Evolutionary conservation across 1,140 invertebrate species (phyloP).

Genomic region (Zaprionus gabonicus): DNA sequence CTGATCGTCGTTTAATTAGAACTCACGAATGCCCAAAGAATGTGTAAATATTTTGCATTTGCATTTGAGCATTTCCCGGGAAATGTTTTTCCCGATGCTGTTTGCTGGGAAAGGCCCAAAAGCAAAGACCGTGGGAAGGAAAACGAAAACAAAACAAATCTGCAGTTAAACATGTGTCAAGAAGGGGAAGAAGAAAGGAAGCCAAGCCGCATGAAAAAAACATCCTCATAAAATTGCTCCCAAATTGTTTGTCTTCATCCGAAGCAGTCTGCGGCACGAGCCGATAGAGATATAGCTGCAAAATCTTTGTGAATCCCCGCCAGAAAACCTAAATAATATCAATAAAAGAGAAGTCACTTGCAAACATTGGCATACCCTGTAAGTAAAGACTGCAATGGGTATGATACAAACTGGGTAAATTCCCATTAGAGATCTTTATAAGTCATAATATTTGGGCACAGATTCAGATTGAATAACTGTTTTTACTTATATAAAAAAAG

Average conservation of each 20-base stretch:
- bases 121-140: conserved; percentile 57
- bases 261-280: conserved; percentile 51
- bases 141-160: conserved; percentile 56
- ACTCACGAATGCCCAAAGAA: conserved; percentile 38
- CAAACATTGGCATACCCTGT: neutral
- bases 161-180: conserved; percentile 39
- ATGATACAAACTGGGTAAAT: neutral
- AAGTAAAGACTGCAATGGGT: neutral
- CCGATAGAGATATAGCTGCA: conserved; percentile 11
- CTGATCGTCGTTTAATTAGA: conserved; percentile 36
- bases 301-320: conserved; percentile 42
- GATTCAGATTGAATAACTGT: no score
- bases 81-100: conserved; percentile 63
- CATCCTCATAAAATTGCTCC: conserved; percentile 53
- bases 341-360: neutral
- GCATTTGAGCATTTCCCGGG: conserved; percentile 49
- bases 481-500: no score
- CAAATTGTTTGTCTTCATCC: conserved; percentile 37
- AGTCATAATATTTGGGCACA: no score
- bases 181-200: neutral
- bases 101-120: conserved; percentile 2
- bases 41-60: conserved; percentile 74
- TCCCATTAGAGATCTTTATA: no score
- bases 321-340: conserved; percentile 7
- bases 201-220: conserved; percentile 32